Percentiles rank a stretch among this genome's conserved stretches.
Evolutionary conservation across 2,888 invertebrate species (phyloP).

Genomic region (Drosophila dives): DNA sequence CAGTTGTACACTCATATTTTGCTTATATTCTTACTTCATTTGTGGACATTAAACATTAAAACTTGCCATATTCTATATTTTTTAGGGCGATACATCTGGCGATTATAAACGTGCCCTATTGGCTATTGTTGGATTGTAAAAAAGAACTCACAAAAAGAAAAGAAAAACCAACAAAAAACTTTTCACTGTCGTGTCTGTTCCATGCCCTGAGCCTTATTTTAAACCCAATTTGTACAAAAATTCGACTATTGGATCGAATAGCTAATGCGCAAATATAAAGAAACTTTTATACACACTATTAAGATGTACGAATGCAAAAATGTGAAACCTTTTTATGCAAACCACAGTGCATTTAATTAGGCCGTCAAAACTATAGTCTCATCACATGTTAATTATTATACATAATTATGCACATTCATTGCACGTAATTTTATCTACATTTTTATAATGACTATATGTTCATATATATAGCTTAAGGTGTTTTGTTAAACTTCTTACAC

Average conservation of each 20-base stretch:
- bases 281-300: slow-evolving; percentile 25
- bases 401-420: slow-evolving; percentile 62
- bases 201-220: slow-evolving; percentile 59
- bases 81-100: slow-evolving; percentile 96
- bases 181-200: slow-evolving; percentile 68
- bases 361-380: slow-evolving; percentile 34
- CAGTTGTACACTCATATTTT: slow-evolving; percentile 20
- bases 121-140: slow-evolving; percentile 89
- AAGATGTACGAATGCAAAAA: slow-evolving; percentile 33
- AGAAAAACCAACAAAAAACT: slow-evolving; percentile 43
- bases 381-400: slow-evolving; percentile 68
- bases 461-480: slow-evolving; percentile 36
- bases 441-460: slow-evolving; percentile 16
- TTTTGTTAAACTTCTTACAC: slow-evolving; percentile 33
- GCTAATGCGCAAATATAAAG: slow-evolving; percentile 34
- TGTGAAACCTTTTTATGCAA: slow-evolving; percentile 47
- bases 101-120: slow-evolving; percentile 96
- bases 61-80: slow-evolving; percentile 76
- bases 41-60: slow-evolving; percentile 73
- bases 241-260: slow-evolving; percentile 59
- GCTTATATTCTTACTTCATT: slow-evolving; percentile 47
- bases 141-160: slow-evolving; percentile 47
- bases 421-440: slow-evolving; percentile 60
- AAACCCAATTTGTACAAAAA: slow-evolving; percentile 66
- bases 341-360: slow-evolving; percentile 69